Conservation (phyloP, 1,140 invertebrate genomes). For the Drosophila parabipectinata region DNA sequence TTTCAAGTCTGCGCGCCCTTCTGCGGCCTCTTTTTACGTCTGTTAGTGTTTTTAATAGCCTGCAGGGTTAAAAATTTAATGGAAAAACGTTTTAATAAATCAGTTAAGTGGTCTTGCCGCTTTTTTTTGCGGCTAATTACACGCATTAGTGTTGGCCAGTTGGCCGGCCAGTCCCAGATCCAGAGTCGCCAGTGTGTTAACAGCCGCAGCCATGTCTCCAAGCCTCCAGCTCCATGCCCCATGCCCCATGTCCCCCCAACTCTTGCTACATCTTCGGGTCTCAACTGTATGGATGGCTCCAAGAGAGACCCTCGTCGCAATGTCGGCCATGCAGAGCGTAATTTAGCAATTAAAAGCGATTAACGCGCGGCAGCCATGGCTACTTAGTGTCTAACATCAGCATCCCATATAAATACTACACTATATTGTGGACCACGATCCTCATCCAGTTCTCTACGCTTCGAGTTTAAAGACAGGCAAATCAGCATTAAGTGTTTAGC, state of each 20-base stretch:
- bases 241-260: too few species aligned
- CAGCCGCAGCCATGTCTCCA: conserved; percentile 44
- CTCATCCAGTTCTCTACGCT: conserved; percentile 1
- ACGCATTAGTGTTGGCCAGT: conserved; percentile 70
- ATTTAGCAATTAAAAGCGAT: conserved; percentile 83
- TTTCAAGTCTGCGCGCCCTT: conserved; percentile 64
- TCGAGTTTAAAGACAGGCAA: conserved; percentile 39
- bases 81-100: conserved; percentile 83
- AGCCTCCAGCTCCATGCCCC: conserved; percentile 13
- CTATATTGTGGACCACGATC: neutral
- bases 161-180: conserved; percentile 45
- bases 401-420: neutral
- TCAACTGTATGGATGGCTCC: conserved; percentile 2
- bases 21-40: conserved; percentile 64
- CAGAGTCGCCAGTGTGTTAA: conserved; percentile 48
- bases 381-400: conserved; percentile 67
- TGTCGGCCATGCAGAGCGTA: conserved; percentile 70
- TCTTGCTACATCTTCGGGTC: neutral
- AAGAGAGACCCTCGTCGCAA: conserved; percentile 39
- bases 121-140: conserved; percentile 82
- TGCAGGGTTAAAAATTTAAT: conserved; percentile 82
- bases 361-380: conserved; percentile 63
- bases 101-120: conserved; percentile 82
- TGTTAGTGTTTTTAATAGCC: conserved; percentile 75
- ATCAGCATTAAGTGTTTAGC: conserved; percentile 33